These are phyloP conservation scores for Balaenoptera acutorostrata DNA, from an alignment of 2,113 vertebrate genomes.

Conservation along the genomic window DNA sequence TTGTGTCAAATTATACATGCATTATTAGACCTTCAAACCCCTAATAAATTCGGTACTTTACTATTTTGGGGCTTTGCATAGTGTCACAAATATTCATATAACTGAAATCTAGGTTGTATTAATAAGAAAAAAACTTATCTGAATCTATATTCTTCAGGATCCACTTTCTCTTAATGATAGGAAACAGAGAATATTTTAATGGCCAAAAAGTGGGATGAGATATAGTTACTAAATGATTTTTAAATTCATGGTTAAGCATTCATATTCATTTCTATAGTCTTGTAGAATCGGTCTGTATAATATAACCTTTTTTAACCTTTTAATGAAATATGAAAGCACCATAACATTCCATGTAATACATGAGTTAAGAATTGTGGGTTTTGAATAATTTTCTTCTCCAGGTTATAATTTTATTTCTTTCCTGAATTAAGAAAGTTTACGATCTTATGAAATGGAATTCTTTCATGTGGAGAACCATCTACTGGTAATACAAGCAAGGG, in stretches of 20 bases:
- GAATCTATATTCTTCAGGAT: neutral
- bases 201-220: neutral
- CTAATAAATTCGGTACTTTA: neutral
- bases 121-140: neutral
- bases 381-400: neutral
- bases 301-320: neutral
- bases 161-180: neutral
- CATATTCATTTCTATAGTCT: neutral
- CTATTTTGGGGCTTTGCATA: neutral
- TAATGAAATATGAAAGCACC: neutral
- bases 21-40: constrained; percentile 33
- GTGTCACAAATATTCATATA: constrained; percentile 29
- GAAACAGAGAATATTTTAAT: neutral
- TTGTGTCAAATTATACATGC: neutral
- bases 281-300: neutral
- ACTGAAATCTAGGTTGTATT: neutral
- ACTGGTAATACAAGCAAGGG: neutral
- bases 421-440: neutral
- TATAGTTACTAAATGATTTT: constrained; percentile 2
- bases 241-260: neutral
- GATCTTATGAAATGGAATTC: neutral
- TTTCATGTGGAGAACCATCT: neutral
- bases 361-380: neutral
- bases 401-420: neutral
- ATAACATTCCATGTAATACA: neutral